phyloP scores from a whole-genome alignment of 2,113 vertebrate species.

The Salvelinus sp. region DNA sequence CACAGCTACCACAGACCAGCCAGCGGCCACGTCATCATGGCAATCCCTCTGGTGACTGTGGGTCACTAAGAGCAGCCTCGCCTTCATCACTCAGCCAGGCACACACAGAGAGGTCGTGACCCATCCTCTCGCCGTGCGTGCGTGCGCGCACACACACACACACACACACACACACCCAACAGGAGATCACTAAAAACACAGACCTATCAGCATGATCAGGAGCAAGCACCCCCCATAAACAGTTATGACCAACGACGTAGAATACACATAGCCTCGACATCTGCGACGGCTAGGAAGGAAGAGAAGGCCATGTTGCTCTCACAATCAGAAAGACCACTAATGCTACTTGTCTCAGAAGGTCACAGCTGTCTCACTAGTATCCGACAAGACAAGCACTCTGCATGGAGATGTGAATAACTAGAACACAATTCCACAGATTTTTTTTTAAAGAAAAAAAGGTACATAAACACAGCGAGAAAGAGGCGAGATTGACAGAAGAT shows the following conservation, averaged over 20 bases:
- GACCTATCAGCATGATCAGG: neutral
- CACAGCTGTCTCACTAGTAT: neutral
- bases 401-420: neutral
- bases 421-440: neutral
- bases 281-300: neutral
- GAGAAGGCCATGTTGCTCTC: neutral
- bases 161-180: slow-evolving; percentile 12
- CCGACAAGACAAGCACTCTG: neutral
- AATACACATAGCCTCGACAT: neutral
- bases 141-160: too few relatives aligned
- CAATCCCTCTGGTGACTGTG: slow-evolving; percentile 68
- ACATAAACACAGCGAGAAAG: neutral
- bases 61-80: slow-evolving; percentile 64
- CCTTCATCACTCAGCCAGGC: slow-evolving; percentile 60
- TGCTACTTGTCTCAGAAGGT: neutral
- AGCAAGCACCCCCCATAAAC: neutral
- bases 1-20: slow-evolving; percentile 8
- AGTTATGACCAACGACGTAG: neutral
- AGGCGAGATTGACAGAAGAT: slow-evolving; percentile 34
- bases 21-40: slow-evolving; percentile 43
- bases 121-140: slow-evolving; percentile 1
- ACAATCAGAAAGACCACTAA: neutral
- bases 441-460: neutral
- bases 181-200: slow-evolving; percentile 11
- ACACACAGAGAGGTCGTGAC: slow-evolving; percentile 61